Evolutionary conservation across 1,140 invertebrate genomes (phyloP).

Genomic region (Vollenhovia emeryi): DNA sequence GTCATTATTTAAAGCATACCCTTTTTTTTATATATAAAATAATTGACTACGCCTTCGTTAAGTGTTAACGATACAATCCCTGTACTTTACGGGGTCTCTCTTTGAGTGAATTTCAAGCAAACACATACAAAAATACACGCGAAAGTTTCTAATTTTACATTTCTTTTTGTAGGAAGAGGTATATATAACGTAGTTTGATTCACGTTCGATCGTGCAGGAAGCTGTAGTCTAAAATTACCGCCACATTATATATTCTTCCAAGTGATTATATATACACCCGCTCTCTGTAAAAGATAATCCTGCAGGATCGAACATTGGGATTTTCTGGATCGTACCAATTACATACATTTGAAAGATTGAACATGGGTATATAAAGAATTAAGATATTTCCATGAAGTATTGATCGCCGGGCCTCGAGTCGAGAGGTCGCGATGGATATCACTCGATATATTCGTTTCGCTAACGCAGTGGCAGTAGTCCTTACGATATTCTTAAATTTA

Average conservation of each 20-base stretch:
- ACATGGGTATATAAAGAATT: constrained; percentile 24
- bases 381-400: not conserved
- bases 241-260: constrained; percentile 47
- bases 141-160: not conserved
- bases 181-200: constrained; percentile 8
- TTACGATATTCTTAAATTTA: constrained; percentile 54
- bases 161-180: constrained; percentile 67
- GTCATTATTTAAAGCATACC: not conserved
- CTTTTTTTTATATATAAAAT: constrained; percentile 8
- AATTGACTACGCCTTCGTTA: not conserved
- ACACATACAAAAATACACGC: not conserved
- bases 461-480: constrained; percentile 65
- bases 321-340: not conserved
- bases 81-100: not conserved
- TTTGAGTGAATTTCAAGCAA: not conserved
- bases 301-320: constrained; percentile 49
- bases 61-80: not conserved
- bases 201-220: constrained; percentile 62
- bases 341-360: constrained; percentile 12
- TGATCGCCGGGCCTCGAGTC: constrained; percentile 9
- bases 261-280: constrained; percentile 64
- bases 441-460: constrained; percentile 44
- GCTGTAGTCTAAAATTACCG: constrained; percentile 33
- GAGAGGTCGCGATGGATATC: not conserved
- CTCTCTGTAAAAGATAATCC: constrained; percentile 25